Evolutionary conservation across 2,113 vertebrate genomes (phyloP), one percentile per base, ranked within the genome.

Genomic region (Vombatus ursinus): DNA sequence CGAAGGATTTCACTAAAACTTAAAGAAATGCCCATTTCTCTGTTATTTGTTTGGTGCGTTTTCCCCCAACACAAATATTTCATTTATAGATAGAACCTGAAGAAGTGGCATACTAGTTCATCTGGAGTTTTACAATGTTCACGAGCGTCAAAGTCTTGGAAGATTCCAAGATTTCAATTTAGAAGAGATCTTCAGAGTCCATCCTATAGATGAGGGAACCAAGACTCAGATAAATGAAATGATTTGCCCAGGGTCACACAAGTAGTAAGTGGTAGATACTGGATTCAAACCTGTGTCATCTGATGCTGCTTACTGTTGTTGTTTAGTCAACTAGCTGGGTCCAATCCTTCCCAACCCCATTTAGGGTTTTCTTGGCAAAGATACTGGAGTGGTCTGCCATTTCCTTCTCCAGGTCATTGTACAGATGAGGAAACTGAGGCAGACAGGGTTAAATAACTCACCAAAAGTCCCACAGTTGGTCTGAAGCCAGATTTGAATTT

Each of bases 91-190:
- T 11, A 51, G 24, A 53, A 26, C 7, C 19, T 54, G 37, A 92
- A 28, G 1, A 47, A 23, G 44, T 0, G 11, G 0, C 28, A 6
- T 23, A 49, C 50, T 16, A 37, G 6, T 49, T 0, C 19, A 52
- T 12, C 24, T 51, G 4, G 0, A 90, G 54, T 3, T 7, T 0
- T 48, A 3, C 2, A 44, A 0, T 24, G 10, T 16, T n/a, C 37
- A 94, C 51, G 52, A 90, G 16, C 49, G 28, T 37, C 47, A 50
- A 84, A 91, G 14, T 12, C 44, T 92, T 57, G 3, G 61, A 37
- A 68, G 12, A 14, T 1, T 37, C 54, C 31, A 68, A 68, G 31
- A 37, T 68, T 68, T 37, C 12, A 12, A 37, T 16, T 16, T 68
- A 12, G 31, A 68, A 68, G 61, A 16, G 61, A 68, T 68, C 31